Evolutionary conservation across 2,797 vertebrate species (phyloP), one percentile per base, ranked within the genome.

Genomic region (Ficedula albicollis): DNA sequence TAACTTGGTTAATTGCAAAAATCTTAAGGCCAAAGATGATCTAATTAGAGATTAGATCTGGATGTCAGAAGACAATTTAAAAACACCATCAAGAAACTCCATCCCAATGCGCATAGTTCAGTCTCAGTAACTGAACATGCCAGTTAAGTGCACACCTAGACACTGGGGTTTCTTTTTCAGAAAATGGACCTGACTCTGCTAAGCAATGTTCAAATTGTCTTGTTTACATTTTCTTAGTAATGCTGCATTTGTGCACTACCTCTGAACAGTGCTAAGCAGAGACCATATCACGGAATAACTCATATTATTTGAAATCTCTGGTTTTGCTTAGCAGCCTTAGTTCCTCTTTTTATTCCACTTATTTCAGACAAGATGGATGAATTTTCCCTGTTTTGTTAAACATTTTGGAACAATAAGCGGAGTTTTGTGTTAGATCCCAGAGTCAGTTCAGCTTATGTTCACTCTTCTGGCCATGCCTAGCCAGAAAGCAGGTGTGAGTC

Each of bases 211-310:
- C 89, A 85, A 10, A 87, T 54, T 67, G 46, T 82, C 84, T 89
- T 91, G 94, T 94, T 97, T 95, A 95, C 90, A 92, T 92, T 87
- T 95, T 93, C 78, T 87, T 77, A 77, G 52, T 77, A 74, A 83
- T 93, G 84, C 88, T 95, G 92, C 92, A 90, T 87, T 48, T 36
- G 54, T 77, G 93, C 92, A 77, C 84, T 94, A 94, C 92, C 90
- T 97, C 93, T 80, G 84, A 96, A 94, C 82, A 85, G 72, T 96
- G 84, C 92, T 93, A 76, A 96, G 94, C 92, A 95, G 84, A 94
- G 92, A 96, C 41, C 9, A 3, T 51, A 68, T 12, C 29, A 30
- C 0, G 1, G 34, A 90, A 32, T 32, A 62, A 51, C 39, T 82
- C 12, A 4, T 15, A 27, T 69, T 46, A 52, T 78, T 81, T n/a